Evolutionary conservation across 2,888 invertebrate species (phyloP), one percentile per base, ranked within the genome.

Genomic region (Machimus rusticus): DNA sequence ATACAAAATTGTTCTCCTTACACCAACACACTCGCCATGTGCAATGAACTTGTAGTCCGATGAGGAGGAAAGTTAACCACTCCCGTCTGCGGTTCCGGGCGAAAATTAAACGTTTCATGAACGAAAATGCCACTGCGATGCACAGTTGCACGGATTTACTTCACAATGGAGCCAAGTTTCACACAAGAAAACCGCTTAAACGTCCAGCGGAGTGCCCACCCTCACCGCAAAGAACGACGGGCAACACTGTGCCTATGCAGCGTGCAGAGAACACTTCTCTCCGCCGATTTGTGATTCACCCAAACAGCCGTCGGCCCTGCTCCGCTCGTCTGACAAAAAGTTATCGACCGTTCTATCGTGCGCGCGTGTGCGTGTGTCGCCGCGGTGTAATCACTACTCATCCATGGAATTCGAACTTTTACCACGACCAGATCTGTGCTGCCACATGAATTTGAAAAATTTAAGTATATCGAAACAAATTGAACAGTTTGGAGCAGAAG

Each of bases 211-310:
- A 51, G 28, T 28, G 51, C 19, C 51, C 79, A 79, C 51, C 79
- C 79, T 51, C 79, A 78, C 78, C 78, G 79, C 78, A 43, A 46
- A n/a, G n/a, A 28, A 28, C 46, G 28, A 46, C 46, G 23, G 79
- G 79, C 79, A 79, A 79, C 79, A 79, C 79, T 79, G 79, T 79
- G 79, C 51, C 79, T 79, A 55, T 79, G 79, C 51, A 79, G 28
- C 51, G 79, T 79, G 79, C 51, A 79, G 28, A 46, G 79, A 79
- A 79, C 51, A 28, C 31, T 79, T 51, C 79, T 79, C 76, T 76
- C 76, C 76, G 19, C 76, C 19, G 51, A 66, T n/a, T n/a, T n/a
- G 43, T 43, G 78, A 77, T 16, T 77, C 77, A 77, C 34, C 39
- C 37, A 34, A 37, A 39, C 34, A 77, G n/a, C 19, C 16, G 77